Evolutionary conservation across 2,797 vertebrate species (phyloP), one percentile per base, ranked within the genome.

Genomic region (Eptatretus atami): DNA sequence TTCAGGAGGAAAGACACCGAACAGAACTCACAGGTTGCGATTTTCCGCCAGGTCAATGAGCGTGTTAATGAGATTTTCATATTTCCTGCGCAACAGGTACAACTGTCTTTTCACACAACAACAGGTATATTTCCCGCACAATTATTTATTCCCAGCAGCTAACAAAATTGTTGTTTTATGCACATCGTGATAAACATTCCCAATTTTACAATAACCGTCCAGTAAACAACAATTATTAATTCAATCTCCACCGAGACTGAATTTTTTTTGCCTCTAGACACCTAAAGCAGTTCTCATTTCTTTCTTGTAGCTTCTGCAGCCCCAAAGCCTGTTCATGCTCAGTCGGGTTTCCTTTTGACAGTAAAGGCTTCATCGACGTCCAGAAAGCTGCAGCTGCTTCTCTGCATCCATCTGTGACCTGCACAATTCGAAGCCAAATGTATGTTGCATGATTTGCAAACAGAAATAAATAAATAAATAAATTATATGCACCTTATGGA

Each of bases 11-110:
- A 63, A 13, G 53, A 6, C 55, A 25, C 12, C 52, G 3, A 3
- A 15, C 53, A 64, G 14, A 24, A 80, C 88, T 69, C 77, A 96
- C 90, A 92, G 72, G 74, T 95, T 92, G 72, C 83, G 83, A 72
- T 92, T 79, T 54, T 76, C 75, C 69, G 90, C 74, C 68, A 75
- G 77, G 64, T 82, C 80, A 70, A 95, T 76, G 63, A 95, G 78
- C 71, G 79, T 78, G 54, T 75, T 74, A 64, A 94, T 73, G 67
- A 96, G 76, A 65, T 78, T 79, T 69, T 87, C 76, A 69, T 96
- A 96, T 71, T 81, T 86, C 70, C 90, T 96, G 71, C 65, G 72
- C 66, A 72, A 64, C 60, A 24, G 63, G 31, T 44, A 44, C 4
- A 44, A 44, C 31, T 44, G 19, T 19, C 2, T 19, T 19, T 19